These are phyloP conservation scores for Nomada flava DNA, from an alignment of 2,888 invertebrate species.

Conservation along the genomic window DNA sequence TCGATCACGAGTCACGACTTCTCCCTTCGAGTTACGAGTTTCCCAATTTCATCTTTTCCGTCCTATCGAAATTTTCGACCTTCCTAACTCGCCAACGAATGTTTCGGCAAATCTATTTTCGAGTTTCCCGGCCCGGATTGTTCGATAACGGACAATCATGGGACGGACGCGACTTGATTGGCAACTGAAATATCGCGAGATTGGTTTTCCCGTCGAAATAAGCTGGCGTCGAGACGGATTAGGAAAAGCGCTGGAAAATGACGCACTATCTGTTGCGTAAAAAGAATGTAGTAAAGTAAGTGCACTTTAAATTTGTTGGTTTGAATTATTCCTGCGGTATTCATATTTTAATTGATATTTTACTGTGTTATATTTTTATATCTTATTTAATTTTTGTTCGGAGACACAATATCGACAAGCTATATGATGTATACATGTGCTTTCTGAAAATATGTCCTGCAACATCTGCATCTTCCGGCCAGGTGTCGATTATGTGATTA, in stretches of 20 bases:
- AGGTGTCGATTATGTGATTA: not conserved
- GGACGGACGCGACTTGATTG: not conserved
- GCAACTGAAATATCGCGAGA: conserved; percentile 8
- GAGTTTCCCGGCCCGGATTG: not conserved
- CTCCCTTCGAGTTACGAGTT: conserved; percentile 21
- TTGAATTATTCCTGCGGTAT: too few relatives aligned
- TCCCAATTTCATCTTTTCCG: not conserved
- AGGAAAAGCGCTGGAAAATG: not conserved
- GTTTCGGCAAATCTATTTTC: not conserved
- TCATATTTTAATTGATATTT: too few relatives aligned
- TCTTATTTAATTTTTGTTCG: too few relatives aligned
- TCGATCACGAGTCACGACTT: conserved; percentile 35
- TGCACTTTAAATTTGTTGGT: too few relatives aligned
- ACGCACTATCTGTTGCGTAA: too few relatives aligned
- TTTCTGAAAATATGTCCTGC: too few relatives aligned
- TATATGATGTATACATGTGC: too few relatives aligned
- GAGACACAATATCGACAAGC: too few relatives aligned
- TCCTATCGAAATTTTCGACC: not conserved
- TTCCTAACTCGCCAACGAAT: not conserved
- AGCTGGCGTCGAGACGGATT: not conserved
- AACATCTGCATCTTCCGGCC: not conserved
- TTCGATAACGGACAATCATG: conserved; percentile 5
- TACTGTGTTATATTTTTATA: too few relatives aligned
- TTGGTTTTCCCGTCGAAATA: conserved; percentile 21
- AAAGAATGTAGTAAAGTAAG: too few relatives aligned